Evolutionary conservation across 92 coral and sea anemone species (phyloP), one percentile per base, ranked within the genome.

Genomic region (Galaxea fascicularis): DNA sequence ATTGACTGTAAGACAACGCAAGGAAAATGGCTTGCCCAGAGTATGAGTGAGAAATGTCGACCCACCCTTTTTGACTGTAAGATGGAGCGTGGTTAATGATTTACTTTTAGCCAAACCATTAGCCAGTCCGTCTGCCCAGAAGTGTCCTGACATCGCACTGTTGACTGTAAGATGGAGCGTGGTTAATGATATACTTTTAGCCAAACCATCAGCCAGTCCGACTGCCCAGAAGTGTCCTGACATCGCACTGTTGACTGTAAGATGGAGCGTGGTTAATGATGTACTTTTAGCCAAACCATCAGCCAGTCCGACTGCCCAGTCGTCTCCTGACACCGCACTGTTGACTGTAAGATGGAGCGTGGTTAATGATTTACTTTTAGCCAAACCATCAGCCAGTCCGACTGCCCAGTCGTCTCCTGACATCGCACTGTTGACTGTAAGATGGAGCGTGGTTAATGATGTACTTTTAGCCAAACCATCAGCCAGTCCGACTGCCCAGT

Each of bases 241-340:
- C 9, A 16, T 3, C 58, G 4, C 6, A 4, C 18, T 21, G 70
- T 64, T 14, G 44, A 64, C 4, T 64, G 70, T 64, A 9, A 21
- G 58, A 52, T 11, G 20, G 57, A 71, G 16, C 31, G 56, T 46
- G 20, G 76, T 71, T 46, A 71, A 13, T 45, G 76, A 71, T 29
- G 27, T 71, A 20, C n/a, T 71, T 46, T 27, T 0, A 0, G 44
- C 70, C 7, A 64, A 64, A 64, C 44, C 39, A 24, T 64, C 29
- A 64, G 0, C 20, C 0, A 21, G 15, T 15, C 0, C 31, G 29
- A 0, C 2, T 26, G 18, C 30, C 44, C 29, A 64, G 17, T 0
- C 0, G 4, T 18, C 1, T 1, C 0, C 58, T 13, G 15, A 0
- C 15, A 52, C 14, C 4, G 4, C 14, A 52, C 58, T 52, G 10